These are phyloP conservation scores for Rhabditophanes sp. DNA, from an alignment of 2,888 invertebrate genomes.

Conservation along the genomic window DNA sequence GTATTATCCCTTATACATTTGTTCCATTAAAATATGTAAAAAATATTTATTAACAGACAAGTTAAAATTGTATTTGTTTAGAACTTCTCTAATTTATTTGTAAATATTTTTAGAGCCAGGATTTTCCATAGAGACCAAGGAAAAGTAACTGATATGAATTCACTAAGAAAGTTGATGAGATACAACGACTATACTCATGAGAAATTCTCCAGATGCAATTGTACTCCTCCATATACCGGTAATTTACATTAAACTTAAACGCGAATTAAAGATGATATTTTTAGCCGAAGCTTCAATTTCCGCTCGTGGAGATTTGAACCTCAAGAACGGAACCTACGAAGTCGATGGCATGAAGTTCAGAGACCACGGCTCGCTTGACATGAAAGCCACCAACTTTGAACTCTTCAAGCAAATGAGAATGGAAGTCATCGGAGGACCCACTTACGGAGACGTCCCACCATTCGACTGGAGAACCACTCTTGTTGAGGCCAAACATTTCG, in stretches of 20 bases:
- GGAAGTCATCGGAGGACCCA: slow-evolving; percentile 52
- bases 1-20: no score
- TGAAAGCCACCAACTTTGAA: slow-evolving; percentile 48
- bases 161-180: slow-evolving; percentile 54
- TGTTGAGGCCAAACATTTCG: slow-evolving; percentile 50
- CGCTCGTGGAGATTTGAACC: slow-evolving; percentile 59
- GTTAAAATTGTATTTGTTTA: no score
- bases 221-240: slow-evolving; percentile 56
- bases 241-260: background rate
- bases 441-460: slow-evolving; percentile 54
- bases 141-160: slow-evolving; percentile 51
- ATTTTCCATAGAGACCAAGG: slow-evolving; percentile 50
- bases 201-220: slow-evolving; percentile 54
- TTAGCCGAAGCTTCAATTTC: slow-evolving; percentile 55
- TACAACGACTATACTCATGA: slow-evolving; percentile 60
- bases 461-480: slow-evolving; percentile 63
- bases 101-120: slow-evolving; percentile 42
- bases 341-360: slow-evolving; percentile 57
- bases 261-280: background rate
- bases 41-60: no score
- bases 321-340: slow-evolving; percentile 55
- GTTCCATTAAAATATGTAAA: no score
- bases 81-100: background rate
- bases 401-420: slow-evolving; percentile 49
- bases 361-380: slow-evolving; percentile 58